phyloP scores from a whole-genome alignment of 2,797 vertebrate genomes.

The Mormyrops attenuatus region DNA sequence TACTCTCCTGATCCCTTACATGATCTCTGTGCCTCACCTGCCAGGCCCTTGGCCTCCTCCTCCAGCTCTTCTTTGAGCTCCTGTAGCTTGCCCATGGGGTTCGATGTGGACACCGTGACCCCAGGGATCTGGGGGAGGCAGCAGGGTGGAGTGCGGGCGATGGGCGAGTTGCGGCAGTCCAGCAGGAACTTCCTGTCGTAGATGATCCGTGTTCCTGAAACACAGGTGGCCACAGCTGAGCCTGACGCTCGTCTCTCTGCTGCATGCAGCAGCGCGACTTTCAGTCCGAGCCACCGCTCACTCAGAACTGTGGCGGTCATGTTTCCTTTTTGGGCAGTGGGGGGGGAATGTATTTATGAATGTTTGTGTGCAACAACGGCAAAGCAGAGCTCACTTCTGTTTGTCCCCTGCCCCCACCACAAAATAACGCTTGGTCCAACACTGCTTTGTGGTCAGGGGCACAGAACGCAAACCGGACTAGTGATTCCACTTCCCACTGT shows the following conservation, averaged over 20 bases:
- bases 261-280: neutral
- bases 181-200: constrained; percentile 88
- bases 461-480: neutral
- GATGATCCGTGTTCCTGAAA: constrained; percentile 83
- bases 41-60: constrained; percentile 76
- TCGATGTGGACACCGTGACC: constrained; percentile 72
- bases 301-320: neutral
- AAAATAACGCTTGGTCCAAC: neutral
- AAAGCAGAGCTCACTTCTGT: neutral
- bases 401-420: neutral
- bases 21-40: constrained; percentile 60
- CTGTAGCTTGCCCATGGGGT: constrained; percentile 74
- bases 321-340: neutral
- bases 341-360: neutral
- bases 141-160: constrained; percentile 76
- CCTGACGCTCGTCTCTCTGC: too few species aligned
- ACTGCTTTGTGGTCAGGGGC: neutral
- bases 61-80: constrained; percentile 79
- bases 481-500: neutral
- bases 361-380: neutral
- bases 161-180: constrained; percentile 84
- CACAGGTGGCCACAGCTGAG: neutral
- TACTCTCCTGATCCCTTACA: neutral
- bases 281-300: neutral
- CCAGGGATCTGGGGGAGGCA: constrained; percentile 85